Conservation (phyloP, 2,888 invertebrate genomes). For the Anoplius nigerrimus region DNA sequence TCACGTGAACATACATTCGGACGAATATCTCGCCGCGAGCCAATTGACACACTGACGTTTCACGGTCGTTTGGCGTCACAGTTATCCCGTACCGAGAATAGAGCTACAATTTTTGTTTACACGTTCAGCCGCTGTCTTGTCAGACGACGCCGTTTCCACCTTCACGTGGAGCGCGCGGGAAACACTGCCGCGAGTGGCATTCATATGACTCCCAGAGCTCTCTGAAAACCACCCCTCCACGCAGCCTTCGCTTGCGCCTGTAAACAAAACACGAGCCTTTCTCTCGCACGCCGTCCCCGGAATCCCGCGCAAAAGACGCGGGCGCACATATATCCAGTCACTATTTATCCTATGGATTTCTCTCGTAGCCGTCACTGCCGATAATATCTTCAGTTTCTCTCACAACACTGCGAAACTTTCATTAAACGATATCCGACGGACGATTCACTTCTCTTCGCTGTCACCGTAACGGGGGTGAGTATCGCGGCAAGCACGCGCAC, state of each 20-base stretch:
- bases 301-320: not conserved
- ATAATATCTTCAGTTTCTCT: too few species aligned
- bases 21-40: not conserved
- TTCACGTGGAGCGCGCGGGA: constrained; percentile 43
- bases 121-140: constrained; percentile 12
- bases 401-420: too few species aligned
- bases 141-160: constrained; percentile 20
- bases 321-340: not conserved
- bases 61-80: constrained; percentile 19
- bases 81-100: not conserved
- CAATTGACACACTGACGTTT: constrained; percentile 19
- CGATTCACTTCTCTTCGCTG: constrained; percentile 12
- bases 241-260: constrained; percentile 14
- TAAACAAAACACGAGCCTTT: constrained; percentile 26
- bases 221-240: constrained; percentile 34
- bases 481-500: constrained; percentile 48
- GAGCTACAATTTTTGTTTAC: constrained; percentile 5
- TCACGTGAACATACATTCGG: too few species aligned
- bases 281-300: too few species aligned
- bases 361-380: not conserved
- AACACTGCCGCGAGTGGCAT: constrained; percentile 29
- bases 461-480: constrained; percentile 42
- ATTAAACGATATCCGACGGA: not conserved
- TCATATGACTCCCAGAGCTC: not conserved
- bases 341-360: too few species aligned